phyloP scores from a whole-genome alignment of 23 tunicate species.

The Styela clava region DNA sequence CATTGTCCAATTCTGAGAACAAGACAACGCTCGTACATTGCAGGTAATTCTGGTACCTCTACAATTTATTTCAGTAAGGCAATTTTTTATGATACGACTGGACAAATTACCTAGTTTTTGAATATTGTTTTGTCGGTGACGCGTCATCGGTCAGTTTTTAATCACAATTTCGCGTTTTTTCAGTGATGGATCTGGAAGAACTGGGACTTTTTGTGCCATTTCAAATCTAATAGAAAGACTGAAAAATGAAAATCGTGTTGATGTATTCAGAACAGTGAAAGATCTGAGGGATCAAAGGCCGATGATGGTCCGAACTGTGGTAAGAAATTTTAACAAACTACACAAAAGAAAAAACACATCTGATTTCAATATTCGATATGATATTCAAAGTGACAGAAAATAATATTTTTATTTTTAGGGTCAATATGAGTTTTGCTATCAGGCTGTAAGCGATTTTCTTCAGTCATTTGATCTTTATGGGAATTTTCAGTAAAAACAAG shows the following conservation, averaged over 20 bases:
- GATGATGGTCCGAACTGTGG: conserved; percentile 32
- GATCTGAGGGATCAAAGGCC: conserved; percentile 49
- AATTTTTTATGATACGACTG: no score
- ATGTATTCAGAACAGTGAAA: conserved; percentile 58
- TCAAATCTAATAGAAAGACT: conserved; percentile 47
- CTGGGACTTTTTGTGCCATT: conserved; percentile 46
- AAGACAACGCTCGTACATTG: conserved; percentile 23
- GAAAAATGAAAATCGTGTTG: conserved; percentile 52
- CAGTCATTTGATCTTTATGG: conserved; percentile 60
- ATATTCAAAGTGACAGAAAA: no score
- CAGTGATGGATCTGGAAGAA: conserved; percentile 41
- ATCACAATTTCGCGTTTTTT: no score
- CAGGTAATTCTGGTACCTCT: no score
- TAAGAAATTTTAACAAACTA: neutral
- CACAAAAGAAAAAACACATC: no score
- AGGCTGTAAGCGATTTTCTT: conserved; percentile 37
- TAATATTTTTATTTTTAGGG: conserved; percentile 15
- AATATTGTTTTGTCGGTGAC: no score
- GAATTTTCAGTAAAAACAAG: conserved; percentile 49
- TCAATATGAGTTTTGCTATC: conserved; percentile 57
- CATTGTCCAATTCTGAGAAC: neutral
- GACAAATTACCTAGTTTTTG: no score
- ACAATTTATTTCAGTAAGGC: no score
- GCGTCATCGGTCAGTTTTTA: no score
- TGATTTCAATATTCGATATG: no score